A percentile compares a stretch with the other conserved stretches of the same genome.
phyloP scores from a whole-genome alignment of 2,113 vertebrate species.

The Osmerus eperlanus region DNA sequence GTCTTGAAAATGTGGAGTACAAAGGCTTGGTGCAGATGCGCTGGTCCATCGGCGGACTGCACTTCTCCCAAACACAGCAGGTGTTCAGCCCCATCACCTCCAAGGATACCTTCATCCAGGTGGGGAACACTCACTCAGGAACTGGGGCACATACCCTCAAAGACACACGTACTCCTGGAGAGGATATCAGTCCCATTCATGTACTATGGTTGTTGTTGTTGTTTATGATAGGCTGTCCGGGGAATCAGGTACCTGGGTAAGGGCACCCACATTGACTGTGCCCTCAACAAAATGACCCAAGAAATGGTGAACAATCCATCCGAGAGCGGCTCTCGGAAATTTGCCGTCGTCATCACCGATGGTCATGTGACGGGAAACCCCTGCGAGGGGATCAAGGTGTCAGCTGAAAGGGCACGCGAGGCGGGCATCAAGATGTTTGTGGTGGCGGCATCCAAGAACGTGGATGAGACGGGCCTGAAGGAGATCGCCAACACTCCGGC shows the following conservation, averaged over 20 bases:
- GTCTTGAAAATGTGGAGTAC: conserved; percentile 72
- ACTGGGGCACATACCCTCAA: not conserved
- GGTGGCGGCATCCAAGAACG: conserved; percentile 76
- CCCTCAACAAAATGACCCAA: conserved; percentile 57
- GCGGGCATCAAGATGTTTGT: conserved; percentile 82
- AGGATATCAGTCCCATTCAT: too few species aligned
- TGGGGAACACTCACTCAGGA: conserved; percentile 32
- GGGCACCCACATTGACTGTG: conserved; percentile 91
- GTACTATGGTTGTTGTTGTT: not conserved
- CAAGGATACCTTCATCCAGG: conserved; percentile 70
- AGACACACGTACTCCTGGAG: not conserved
- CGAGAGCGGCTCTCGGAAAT: conserved; percentile 56
- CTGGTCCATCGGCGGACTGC: conserved; percentile 89
- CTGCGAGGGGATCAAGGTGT: conserved; percentile 83
- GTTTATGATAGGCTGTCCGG: conserved; percentile 48
- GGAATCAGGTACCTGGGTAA: conserved; percentile 81
- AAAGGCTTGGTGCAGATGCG: conserved; percentile 74
- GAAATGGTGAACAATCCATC: not conserved
- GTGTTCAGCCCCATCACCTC: conserved; percentile 75
- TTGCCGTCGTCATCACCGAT: conserved; percentile 63
- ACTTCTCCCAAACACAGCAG: conserved; percentile 84
- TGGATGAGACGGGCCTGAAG: conserved; percentile 79
- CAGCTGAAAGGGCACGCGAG: conserved; percentile 81
- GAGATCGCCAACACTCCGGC: conserved; percentile 84
- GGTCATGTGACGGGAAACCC: conserved; percentile 77